Evolutionary conservation across 53 echinoderm and acorn worm species (phyloP), one percentile per base, ranked within the genome.

Genomic region (Mesocentrotus franciscanus): DNA sequence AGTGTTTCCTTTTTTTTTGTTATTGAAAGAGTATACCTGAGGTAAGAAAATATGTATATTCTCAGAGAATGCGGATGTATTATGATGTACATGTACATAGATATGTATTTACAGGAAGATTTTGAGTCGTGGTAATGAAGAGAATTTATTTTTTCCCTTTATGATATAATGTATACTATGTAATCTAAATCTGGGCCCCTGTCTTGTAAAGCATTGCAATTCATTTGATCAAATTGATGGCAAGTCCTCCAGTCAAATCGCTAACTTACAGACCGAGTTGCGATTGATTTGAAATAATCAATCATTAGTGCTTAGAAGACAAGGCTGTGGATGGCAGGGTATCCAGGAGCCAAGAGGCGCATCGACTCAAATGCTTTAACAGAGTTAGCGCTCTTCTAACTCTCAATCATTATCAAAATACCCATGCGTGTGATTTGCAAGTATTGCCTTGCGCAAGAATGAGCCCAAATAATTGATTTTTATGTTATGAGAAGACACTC

Each of bases 21-120:
- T n/a, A n/a, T 16, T 62, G 6, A 2, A 42, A 81, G 2, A 42
- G 42, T 39, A 18, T 13, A 42, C 33, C 4, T 0, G 12, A 4
- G 74, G 9, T 14, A 11, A 49, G 9, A 74, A 74, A 36, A 33
- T 36, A 20, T 81, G 60, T 89, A 56, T 56, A 85, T 85, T 85
- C 33, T 24, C 24, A 32, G 76, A 76, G 9, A 76, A 30, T 75
- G 33, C 4, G 14, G 33, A 33, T 32, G 76, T 10, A 76, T 76
- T 9, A 76, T 32, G 76, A 30, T 33, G 76, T 33, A 76, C 33
- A 33, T 76, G 24, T 68, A 76, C 30, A 76, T 76, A 33, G 1
- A 76, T 76, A 76, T 81, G 81, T 39, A 81, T 81, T 81, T 81
- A 30, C 76, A 81, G 81, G 36, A 81, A 42, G 42, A 42, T 30